Evolutionary conservation across 2,113 vertebrate species (phyloP).

Genomic region (Spea bombifrons): DNA sequence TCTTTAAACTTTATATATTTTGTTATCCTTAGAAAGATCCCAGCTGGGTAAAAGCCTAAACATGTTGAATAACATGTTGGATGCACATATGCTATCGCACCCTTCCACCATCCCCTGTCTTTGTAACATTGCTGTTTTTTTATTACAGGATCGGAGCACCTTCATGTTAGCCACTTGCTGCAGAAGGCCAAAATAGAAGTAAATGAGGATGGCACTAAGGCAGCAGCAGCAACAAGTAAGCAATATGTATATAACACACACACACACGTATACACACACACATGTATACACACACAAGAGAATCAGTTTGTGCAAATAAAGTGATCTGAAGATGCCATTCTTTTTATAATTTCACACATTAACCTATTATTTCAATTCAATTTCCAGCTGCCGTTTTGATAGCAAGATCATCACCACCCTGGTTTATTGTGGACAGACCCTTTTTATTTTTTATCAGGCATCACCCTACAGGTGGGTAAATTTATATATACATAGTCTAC

Average conservation of each 20-base stretch:
- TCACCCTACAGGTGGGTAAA: conserved; percentile 82
- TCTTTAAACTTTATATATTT: too few relatives aligned
- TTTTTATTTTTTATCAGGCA: conserved; percentile 91
- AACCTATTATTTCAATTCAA: not conserved
- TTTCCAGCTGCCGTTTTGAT: conserved; percentile 82
- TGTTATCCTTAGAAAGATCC: too few relatives aligned
- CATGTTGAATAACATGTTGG: too few relatives aligned
- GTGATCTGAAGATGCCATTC: not conserved
- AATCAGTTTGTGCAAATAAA: not conserved
- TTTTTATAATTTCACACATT: too few relatives aligned
- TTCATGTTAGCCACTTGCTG: conserved; percentile 81
- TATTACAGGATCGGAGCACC: conserved; percentile 71
- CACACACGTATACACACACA: too few relatives aligned
- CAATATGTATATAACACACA: not conserved
- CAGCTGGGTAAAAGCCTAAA: too few relatives aligned
- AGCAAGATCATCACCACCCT: conserved; percentile 88
- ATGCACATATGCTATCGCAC: too few relatives aligned
- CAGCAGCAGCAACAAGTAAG: conserved; percentile 88
- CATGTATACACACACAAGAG: too few relatives aligned
- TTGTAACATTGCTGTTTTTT: too few relatives aligned
- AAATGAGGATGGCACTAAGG: conserved; percentile 93
- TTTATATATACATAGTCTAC: not conserved
- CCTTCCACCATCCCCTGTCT: too few relatives aligned
- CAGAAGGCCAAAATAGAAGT: conserved; percentile 95
- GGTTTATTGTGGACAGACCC: conserved; percentile 86